Base-by-base conservation (phyloP, 2,888 invertebrate genomes). In the Micropterix aruncella region DNA sequence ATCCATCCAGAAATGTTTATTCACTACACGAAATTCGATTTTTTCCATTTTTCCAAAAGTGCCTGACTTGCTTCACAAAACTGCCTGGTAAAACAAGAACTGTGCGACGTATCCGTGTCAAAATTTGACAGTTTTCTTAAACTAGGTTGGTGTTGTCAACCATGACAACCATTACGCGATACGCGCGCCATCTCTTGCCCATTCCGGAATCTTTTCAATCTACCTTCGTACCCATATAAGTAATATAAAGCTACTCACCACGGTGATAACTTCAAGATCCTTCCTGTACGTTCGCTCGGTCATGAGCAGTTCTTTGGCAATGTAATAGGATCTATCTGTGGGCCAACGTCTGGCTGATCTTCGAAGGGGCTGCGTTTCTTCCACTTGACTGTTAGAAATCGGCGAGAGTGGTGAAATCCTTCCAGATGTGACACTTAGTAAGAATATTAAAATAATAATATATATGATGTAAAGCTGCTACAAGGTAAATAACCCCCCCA, bases 251-350 rank as follows among this genome's bases (percentile, higher is more conserved):
- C 14, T 40, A 70, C 82, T 74, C 60, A 91, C 91, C 59, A 84
- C 77, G 60, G 89, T 89, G 48, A 95, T 77, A 38, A 95, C 86
- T 60, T 94, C 93, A 53, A 96, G 68, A 61, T 96, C 95, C 56
- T 92, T 87, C 58, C 90, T 90, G 63, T 94, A 95, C 0, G 95
- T 95, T 52, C 94, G 73, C 61, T 96, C 95, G 1, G 94, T 95
- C 89, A 93, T 93, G 44, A 95, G 73, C 53, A 96, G 73, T 65
- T 96, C 95, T 63, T 94, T 94, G 42, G 87, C 84, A 52, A 92
- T 80, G 61, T 83, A 91, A 63, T 89, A 91, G 15, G 79, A 78
- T 56, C 76, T 78, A 55, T 84, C 84, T 2, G 74, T 73, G 2
- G 79, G 77, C 66, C 76, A 77, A 52, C 75, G 41, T 19, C 43